These are phyloP conservation scores for cattle (Bos taurus) DNA, from an alignment of 2,113 vertebrate species.

Conservation along the genomic window ARS-UCD2.0 NC_037336.1:103626001-103626500, in stretches of 20 bases:
- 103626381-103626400: background rate
- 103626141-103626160: no score
- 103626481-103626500: background rate
- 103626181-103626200: no score
- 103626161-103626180: no score
- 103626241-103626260: fast-evolving
- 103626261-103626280: fast-evolving
- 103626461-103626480: fast-evolving
- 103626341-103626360: background rate
- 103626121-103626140: no score
- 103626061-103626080: no score
- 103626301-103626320: fast-evolving
- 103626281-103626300: fast-evolving
- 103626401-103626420: background rate
- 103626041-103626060: background rate
- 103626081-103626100: no score
- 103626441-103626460: background rate
- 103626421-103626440: background rate
- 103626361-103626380: background rate
- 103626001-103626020: fast-evolving
- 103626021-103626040: fast-evolving
- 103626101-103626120: no score
- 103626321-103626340: background rate
- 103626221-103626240: background rate
- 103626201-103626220: background rate